These are phyloP conservation scores for Pterobdella sp. DNA, from an alignment of 2,888 invertebrate genomes.

Conservation along the genomic window DNA sequence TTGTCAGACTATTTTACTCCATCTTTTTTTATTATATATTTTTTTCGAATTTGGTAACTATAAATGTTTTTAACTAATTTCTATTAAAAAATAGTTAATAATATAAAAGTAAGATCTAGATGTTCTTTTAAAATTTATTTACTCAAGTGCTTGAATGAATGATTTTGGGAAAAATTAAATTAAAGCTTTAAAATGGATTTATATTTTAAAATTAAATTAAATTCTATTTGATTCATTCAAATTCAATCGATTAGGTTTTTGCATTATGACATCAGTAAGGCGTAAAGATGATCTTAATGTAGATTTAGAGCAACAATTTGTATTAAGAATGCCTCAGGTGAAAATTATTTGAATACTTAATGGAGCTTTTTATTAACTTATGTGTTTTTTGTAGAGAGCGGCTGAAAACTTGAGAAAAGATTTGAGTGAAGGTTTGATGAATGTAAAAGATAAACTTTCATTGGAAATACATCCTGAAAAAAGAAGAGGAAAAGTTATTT, in stretches of 20 bases:
- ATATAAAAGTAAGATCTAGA: too few relatives aligned
- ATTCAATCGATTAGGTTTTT: neutral
- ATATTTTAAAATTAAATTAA: neutral
- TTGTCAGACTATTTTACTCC: too few relatives aligned
- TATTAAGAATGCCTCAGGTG: conserved; percentile 3
- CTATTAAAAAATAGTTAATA: too few relatives aligned
- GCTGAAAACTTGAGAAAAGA: conserved; percentile 57
- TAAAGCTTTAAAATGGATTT: too few relatives aligned
- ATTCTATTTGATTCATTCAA: neutral
- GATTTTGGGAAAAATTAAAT: too few relatives aligned
- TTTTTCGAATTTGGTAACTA: too few relatives aligned
- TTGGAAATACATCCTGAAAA: conserved; percentile 79
- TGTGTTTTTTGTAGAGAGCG: conserved; percentile 4
- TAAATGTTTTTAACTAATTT: too few relatives aligned
- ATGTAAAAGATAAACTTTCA: conserved; percentile 71
- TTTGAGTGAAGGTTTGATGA: conserved; percentile 65
- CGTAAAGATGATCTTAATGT: neutral
- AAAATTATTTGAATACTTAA: neutral
- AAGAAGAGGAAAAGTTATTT: conserved; percentile 76
- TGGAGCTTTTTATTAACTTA: neutral
- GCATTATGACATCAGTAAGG: neutral
- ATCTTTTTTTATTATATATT: too few relatives aligned
- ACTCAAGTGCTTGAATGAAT: too few relatives aligned
- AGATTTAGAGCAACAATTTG: conserved; percentile 13
- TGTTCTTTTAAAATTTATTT: too few relatives aligned